A percentile compares a stretch with the other conserved stretches of the same genome.
These are phyloP conservation scores for Andricus grossulariae DNA, from an alignment of 1,140 invertebrate genomes.

Conservation along the genomic window DNA sequence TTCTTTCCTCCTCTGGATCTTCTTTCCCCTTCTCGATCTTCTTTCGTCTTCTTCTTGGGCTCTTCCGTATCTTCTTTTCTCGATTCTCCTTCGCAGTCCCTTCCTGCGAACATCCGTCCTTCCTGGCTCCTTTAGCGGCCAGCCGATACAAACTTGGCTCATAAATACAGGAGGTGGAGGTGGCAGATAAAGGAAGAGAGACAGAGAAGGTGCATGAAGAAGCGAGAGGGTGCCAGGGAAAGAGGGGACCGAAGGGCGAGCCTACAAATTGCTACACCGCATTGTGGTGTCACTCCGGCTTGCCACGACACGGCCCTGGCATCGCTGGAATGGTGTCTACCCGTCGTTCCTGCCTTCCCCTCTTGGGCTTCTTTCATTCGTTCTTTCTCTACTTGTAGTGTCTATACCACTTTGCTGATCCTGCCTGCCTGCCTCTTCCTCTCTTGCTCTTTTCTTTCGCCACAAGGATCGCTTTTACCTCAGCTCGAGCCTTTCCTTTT, in stretches of 20 bases:
- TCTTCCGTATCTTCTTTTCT: constrained; percentile 32
- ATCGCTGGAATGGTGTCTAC: constrained; percentile 75
- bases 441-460: constrained; percentile 29
- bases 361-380: constrained; percentile 39
- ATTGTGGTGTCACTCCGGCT: constrained; percentile 76
- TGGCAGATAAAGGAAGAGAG: constrained; percentile 43
- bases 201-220: constrained; percentile 36
- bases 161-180: constrained; percentile 49
- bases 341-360: constrained; percentile 48
- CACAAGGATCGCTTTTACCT: neutral
- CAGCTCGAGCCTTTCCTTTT: constrained; percentile 20
- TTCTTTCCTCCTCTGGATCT: constrained; percentile 38
- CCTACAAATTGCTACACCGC: constrained; percentile 77
- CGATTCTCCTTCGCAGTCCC: constrained; percentile 27
- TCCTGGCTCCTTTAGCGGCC: constrained; percentile 14
- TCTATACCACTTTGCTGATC: constrained; percentile 37
- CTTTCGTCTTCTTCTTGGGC: constrained; percentile 38
- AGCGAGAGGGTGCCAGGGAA: constrained; percentile 44
- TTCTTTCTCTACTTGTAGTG: constrained; percentile 38
- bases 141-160: constrained; percentile 37
- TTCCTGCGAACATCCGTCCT: neutral
- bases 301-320: constrained; percentile 73
- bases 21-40: constrained; percentile 39
- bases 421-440: constrained; percentile 41
- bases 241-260: constrained; percentile 70